phyloP scores from a whole-genome alignment of 2,888 invertebrate species.

The Gibbula magus region DNA sequence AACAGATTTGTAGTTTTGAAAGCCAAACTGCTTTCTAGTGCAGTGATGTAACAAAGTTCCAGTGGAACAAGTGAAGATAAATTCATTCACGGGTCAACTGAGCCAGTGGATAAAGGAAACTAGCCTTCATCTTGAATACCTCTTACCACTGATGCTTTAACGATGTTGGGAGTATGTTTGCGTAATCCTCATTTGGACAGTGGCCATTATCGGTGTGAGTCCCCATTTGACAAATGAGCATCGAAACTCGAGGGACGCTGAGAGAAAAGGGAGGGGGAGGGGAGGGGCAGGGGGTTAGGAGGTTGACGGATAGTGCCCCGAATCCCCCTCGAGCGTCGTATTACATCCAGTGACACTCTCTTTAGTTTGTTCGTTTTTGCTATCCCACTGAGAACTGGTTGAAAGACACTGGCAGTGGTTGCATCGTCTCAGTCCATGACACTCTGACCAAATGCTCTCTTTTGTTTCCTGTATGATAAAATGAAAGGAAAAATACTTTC shows the following conservation, averaged over 20 bases:
- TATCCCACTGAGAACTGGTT: background rate
- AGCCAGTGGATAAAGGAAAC: background rate
- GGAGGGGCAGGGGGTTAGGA: background rate
- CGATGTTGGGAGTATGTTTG: conserved; percentile 6
- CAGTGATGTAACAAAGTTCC: background rate
- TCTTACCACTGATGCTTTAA: background rate
- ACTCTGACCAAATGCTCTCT: too few species aligned
- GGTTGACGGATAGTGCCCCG: conserved; percentile 2
- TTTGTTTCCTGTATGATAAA: too few species aligned
- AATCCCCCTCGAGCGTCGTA: conserved; percentile 14
- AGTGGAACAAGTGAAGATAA: background rate
- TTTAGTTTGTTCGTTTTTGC: conserved; percentile 20
- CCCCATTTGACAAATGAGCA: conserved; percentile 19
- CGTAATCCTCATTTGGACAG: background rate
- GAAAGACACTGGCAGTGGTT: background rate
- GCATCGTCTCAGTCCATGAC: too few species aligned
- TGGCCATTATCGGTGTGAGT: background rate
- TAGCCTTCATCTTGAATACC: background rate
- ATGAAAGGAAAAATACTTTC: too few species aligned
- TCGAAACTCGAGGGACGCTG: background rate
- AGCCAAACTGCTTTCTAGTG: background rate
- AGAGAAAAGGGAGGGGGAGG: conserved; percentile 12
- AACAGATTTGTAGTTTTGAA: conserved; percentile 9
- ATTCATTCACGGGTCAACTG: background rate
- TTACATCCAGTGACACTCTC: conserved; percentile 11